Conservation (phyloP, 92 coral and sea anemone species). For the Actinernus sp. region DNA sequence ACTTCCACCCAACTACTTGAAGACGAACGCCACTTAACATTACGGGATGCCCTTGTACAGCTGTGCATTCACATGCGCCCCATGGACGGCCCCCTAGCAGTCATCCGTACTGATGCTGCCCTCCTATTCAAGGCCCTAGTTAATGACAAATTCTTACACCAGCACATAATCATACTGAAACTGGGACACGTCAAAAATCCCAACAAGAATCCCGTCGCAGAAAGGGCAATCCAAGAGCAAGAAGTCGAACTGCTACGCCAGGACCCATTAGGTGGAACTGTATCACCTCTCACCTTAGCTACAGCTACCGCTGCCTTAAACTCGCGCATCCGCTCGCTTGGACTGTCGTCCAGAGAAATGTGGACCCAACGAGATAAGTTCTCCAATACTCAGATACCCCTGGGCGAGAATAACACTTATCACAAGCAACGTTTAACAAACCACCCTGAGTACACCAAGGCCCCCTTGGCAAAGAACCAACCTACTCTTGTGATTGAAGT, state of each 20-base stretch:
- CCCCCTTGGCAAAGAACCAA: too few species aligned
- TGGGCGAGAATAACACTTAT: too few species aligned
- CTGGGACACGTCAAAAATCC: not conserved
- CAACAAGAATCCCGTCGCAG: not conserved
- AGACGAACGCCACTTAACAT: not conserved
- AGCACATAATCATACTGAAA: not conserved
- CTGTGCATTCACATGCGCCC: not conserved
- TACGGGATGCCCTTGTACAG: not conserved
- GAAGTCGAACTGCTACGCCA: not conserved
- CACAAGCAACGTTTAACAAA: too few species aligned
- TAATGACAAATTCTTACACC: not conserved
- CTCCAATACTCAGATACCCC: too few species aligned
- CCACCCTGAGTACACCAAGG: too few species aligned
- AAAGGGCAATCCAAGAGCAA: not conserved
- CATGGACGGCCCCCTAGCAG: not conserved
- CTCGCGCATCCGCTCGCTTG: not conserved
- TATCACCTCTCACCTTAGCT: not conserved
- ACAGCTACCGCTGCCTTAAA: not conserved
- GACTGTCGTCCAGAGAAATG: too few species aligned
- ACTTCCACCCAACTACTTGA: not conserved
- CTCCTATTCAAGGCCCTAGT: not conserved
- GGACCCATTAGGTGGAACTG: not conserved
- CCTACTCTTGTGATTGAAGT: too few species aligned
- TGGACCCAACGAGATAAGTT: too few species aligned
- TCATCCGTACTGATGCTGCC: not conserved